Base-by-base conservation (phyloP, 1,140 invertebrate genomes). In the Ephestia elutella region DNA sequence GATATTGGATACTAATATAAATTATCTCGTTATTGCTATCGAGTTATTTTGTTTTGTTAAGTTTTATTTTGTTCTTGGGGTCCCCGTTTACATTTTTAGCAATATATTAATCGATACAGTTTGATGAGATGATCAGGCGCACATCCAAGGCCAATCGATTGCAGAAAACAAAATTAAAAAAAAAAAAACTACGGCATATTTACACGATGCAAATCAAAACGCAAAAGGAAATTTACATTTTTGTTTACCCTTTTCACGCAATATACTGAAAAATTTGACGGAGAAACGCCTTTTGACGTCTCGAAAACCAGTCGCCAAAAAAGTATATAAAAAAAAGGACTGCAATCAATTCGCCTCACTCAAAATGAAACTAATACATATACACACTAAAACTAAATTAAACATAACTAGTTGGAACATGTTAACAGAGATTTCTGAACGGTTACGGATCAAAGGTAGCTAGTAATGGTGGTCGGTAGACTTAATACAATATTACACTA, bases 401-500 rank as follows among this genome's bases (percentile, higher is more conserved):
- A 44, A 44, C 38, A 44, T 44, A 44, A 44, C 38, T 44, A 44
- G 7, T 44, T 44, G 38, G 38, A 44, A 44, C 38, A 44, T 44
- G 0, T 35, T 35, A 35, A 35, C 32, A 44, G n/a, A 44, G 38
- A 44, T 44, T 15, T 44, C 38, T 44, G 38, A 44, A 11, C 30
- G 30, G 9, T 32, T 25, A 44, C 38, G 38, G 38, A 15, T 44
- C 38, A 44, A 15, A 13, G n/a, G 10, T 44, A 2, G 38, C 38
- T 44, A 44, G 38, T 44, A 44, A 15, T 44, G 38, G 38, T 44
- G 38, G 38, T 44, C 38, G 38, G 38, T 44, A 44, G 5, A 44
- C 38, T 44, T 44, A 44, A 3, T 44, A 44, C 38, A 82, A 79
- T 80, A 82, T 80, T 80, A 84, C 74, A 82, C 79, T 87, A 87